Evolutionary conservation across 2,888 invertebrate genomes (phyloP).

Genomic region (Gryllus longicercus): DNA sequence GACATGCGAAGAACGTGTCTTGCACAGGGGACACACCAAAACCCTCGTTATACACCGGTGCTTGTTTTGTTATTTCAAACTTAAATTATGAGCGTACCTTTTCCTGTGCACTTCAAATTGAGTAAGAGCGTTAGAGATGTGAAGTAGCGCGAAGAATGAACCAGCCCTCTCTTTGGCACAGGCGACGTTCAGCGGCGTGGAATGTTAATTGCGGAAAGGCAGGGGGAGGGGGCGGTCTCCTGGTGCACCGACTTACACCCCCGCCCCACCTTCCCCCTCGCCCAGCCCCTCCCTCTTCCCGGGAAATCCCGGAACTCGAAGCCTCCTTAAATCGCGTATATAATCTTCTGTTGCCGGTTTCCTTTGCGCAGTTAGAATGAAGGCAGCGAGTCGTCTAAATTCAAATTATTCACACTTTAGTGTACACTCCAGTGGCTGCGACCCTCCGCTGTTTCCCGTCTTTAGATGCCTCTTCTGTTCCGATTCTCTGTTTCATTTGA

Average conservation of each 20-base stretch:
- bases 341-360: background rate
- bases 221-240: background rate
- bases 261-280: background rate
- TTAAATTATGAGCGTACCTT: background rate
- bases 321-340: background rate
- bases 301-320: conserved; percentile 18
- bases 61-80: background rate
- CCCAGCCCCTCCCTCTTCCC: background rate
- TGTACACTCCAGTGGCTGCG: conserved; percentile 31
- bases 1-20: too few relatives aligned
- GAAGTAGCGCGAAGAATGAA: conserved; percentile 17
- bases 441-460: background rate
- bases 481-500: conserved; percentile 20
- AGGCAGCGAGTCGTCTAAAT: conserved; percentile 37
- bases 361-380: conserved; percentile 24
- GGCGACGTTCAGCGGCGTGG: background rate
- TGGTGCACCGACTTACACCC: background rate
- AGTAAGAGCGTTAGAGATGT: background rate
- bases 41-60: too few relatives aligned
- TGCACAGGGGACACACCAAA: too few relatives aligned
- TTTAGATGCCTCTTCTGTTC: conserved; percentile 12
- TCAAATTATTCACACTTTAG: conserved; percentile 37
- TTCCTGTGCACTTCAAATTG: background rate
- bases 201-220: background rate
- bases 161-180: background rate